Base-by-base conservation (phyloP, 2,888 invertebrate genomes). In the Coelogynopora nodosa region DNA sequence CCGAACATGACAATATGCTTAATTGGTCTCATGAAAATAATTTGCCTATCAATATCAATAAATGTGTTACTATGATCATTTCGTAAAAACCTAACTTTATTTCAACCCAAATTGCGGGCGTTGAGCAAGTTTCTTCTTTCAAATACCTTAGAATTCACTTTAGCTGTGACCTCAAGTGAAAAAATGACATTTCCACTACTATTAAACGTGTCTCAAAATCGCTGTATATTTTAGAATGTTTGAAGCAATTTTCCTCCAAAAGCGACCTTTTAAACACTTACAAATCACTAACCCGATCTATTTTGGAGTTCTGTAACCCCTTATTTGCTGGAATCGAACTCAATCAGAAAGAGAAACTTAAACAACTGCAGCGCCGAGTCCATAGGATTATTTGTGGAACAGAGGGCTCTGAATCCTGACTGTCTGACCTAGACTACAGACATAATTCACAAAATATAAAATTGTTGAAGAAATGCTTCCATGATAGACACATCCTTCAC, bases 401-500 rank as follows among this genome's bases (percentile, higher is more conserved):
- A 23, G 23, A 74, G 23, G 5, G 18, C 74, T 74, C 74, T 74
- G 74, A 26, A 74, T 74, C 74, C 74, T 74, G 74, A 2, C 27
- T 74, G 74, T 23, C 74, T 74, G 74, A 74, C 74, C 74, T 74
- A 74, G 74, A 74, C 74, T 26, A 49, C 49, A 49, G 49, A 49
- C 49, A 18, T 5, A 49, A 49, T 49, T 49, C 49, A 49, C 49
- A 49, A 49, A 49, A 18, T 49, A 49, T 49, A 49, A 5, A 18
- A 74, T 74, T 74, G 5, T 74, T 74, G 74, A 74, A 74, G 74
- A 74, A 74, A 74, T 74, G 74, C 74, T 74, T 74, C 74, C 74
- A 13, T 74, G 74, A 74, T 74, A 74, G 74, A 74, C 74, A 74
- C 74, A 74, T 74, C 74, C 74, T 74, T 74, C 74, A 74, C 74